These are phyloP conservation scores for Callitettix versicolor DNA, from an alignment of 1,140 invertebrate species.

Conservation along the genomic window DNA sequence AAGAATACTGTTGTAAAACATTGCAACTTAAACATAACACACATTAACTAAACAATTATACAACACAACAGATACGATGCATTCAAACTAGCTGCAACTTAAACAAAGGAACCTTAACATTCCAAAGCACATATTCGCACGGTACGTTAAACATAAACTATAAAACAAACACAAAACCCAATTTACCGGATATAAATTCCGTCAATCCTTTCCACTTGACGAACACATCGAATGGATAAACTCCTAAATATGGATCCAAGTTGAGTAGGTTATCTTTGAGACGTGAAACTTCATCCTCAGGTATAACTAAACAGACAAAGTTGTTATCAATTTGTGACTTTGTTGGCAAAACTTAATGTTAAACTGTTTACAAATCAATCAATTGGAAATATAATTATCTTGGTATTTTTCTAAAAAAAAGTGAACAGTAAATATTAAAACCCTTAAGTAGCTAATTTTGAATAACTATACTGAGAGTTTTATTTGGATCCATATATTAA, in stretches of 20 bases:
- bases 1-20: too few species aligned
- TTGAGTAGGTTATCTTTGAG: constrained; percentile 62
- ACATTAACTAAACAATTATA: too few species aligned
- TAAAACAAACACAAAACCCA: background rate
- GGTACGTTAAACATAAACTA: constrained; percentile 1
- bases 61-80: too few species aligned
- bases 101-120: background rate
- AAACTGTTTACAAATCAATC: too few species aligned
- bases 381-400: too few species aligned
- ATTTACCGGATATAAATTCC: constrained; percentile 53
- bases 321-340: background rate
- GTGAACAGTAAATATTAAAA: constrained; percentile 14
- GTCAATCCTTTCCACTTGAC: constrained; percentile 79
- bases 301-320: constrained; percentile 33
- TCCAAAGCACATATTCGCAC: too few species aligned
- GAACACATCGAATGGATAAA: constrained; percentile 85
- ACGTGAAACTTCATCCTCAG: constrained; percentile 44
- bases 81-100: too few species aligned
- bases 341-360: too few species aligned
- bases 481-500: too few species aligned
- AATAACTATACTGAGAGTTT: background rate
- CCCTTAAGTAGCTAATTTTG: background rate
- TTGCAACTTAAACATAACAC: too few species aligned
- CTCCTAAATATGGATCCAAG: constrained; percentile 72
- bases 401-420: too few species aligned